Percentiles rank a stretch among this genome's conserved stretches.
Evolutionary conservation across 2,888 invertebrate species (phyloP).

Genomic region (Rhorus exstirpatorius): DNA sequence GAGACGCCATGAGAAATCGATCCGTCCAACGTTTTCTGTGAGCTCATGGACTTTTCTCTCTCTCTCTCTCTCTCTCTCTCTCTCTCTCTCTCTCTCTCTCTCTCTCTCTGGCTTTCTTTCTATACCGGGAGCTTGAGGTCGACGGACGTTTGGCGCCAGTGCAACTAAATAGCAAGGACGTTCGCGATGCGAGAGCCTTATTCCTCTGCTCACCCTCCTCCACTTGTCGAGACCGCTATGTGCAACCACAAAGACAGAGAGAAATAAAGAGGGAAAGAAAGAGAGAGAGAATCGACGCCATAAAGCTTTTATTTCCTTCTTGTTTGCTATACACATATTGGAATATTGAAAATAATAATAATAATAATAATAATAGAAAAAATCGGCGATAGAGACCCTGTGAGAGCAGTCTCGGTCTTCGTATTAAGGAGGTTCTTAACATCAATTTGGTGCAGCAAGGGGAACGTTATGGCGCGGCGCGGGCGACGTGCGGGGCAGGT

Average conservation of each 20-base stretch:
- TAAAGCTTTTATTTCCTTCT: conserved; percentile 19
- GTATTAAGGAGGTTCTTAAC: too few species aligned
- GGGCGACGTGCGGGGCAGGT: too few species aligned
- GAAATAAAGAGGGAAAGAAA: conserved; percentile 4
- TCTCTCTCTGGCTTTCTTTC: conserved; percentile 12
- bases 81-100: conserved; percentile 4
- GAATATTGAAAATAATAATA: too few species aligned
- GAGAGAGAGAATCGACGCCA: conserved; percentile 25
- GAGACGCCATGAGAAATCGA: conserved; percentile 68
- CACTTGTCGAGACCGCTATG: conserved; percentile 50
- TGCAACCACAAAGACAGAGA: conserved; percentile 37
- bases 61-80: conserved; percentile 19
- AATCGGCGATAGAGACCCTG: too few species aligned
- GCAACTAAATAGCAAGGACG: conserved; percentile 70
- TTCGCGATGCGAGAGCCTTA: conserved; percentile 44
- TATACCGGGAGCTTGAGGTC: conserved; percentile 50
- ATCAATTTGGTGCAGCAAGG: too few species aligned
- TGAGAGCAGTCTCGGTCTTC: too few species aligned
- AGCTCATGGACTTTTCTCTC: conserved; percentile 1
- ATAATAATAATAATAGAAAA: too few species aligned
- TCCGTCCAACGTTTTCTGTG: conserved; percentile 59
- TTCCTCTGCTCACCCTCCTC: conserved; percentile 22
- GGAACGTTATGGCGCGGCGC: too few species aligned
- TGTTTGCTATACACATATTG: not conserved
- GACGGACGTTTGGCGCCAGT: conserved; percentile 71